A percentile compares a stretch with the other conserved stretches of the same genome.
These are phyloP conservation scores for Fopius arisanus DNA, from an alignment of 1,140 invertebrate species.

Conservation along the genomic window DNA sequence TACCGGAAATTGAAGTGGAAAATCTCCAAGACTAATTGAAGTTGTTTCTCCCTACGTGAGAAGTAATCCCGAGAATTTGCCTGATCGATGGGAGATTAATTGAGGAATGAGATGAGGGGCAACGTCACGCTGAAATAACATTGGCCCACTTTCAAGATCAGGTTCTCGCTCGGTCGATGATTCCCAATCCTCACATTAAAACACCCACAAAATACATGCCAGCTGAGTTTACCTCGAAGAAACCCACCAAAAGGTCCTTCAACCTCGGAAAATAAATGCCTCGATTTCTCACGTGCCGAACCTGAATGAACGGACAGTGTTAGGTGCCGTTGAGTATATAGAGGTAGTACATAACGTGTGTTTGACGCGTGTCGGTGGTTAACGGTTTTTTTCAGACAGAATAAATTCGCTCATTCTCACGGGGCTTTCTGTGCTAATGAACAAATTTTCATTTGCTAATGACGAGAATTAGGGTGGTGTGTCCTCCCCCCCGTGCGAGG, in stretches of 20 bases:
- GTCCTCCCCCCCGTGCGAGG: too few species aligned
- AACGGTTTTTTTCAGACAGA: conserved; percentile 20
- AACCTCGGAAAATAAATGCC: neutral
- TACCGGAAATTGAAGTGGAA: too few species aligned
- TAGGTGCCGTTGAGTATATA: conserved; percentile 27
- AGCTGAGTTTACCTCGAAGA: too few species aligned
- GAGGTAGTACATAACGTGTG: neutral
- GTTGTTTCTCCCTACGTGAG: too few species aligned
- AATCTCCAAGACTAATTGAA: too few species aligned
- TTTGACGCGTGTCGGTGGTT: conserved; percentile 19
- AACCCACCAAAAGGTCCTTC: too few species aligned
- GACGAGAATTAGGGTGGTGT: neutral
- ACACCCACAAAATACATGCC: neutral
- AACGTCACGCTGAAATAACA: conserved; percentile 5
- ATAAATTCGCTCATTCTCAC: conserved; percentile 7
- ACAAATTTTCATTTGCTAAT: neutral
- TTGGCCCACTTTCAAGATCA: conserved; percentile 29
- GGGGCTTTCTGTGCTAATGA: neutral
- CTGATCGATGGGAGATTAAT: neutral
- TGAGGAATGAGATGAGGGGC: neutral
- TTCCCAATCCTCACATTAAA: neutral
- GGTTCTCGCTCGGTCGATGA: conserved; percentile 19
- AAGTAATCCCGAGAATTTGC: neutral
- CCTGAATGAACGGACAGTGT: neutral
- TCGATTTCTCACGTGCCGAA: conserved; percentile 16